Evolutionary conservation across 2,888 invertebrate genomes (phyloP), one percentile per base, ranked within the genome.

Genomic region (Clunio marinus): DNA sequence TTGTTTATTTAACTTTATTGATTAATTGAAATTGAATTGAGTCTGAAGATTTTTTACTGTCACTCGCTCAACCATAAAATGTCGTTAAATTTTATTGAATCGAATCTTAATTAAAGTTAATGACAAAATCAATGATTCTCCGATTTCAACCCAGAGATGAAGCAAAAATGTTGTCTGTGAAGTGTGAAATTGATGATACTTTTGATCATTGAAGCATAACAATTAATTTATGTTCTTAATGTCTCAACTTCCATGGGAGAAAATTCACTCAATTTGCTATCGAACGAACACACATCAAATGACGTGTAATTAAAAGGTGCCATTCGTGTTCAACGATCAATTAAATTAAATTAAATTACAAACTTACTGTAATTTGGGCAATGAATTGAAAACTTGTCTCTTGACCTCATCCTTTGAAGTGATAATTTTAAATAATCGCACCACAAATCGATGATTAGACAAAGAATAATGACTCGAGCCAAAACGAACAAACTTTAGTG

Each of bases 401-500:
- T n/a, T n/a, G n/a, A n/a, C n/a, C n/a, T n/a, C n/a, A n/a, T n/a
- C n/a, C n/a, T n/a, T n/a, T n/a, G n/a, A n/a, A n/a, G n/a, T n/a
- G n/a, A n/a, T n/a, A n/a, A n/a, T n/a, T n/a, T n/a, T n/a, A n/a
- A n/a, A n/a, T n/a, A n/a, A n/a, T n/a, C n/a, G n/a, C n/a, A n/a
- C n/a, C n/a, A 25, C 2, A 10, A 60, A 24, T 63, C 27, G 63
- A 63, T 63, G 63, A 63, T 17, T 63, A 15, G 7, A 28, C 63
- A 63, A 46, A 46, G 46, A 45, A 63, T 63, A 63, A 63, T 63
- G 63, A 63, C 63, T 63, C 63, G 63, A 63, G 63, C 63, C 63
- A 63, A 63, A 63, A 63, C 63, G 63, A 63, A 63, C 63, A 63
- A 63, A 63, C 46, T 41, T 45, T 25, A 7, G 15, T 27, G 13